phyloP scores from a whole-genome alignment of 2,113 vertebrate genomes.

The Picathartes gymnocephalus region DNA sequence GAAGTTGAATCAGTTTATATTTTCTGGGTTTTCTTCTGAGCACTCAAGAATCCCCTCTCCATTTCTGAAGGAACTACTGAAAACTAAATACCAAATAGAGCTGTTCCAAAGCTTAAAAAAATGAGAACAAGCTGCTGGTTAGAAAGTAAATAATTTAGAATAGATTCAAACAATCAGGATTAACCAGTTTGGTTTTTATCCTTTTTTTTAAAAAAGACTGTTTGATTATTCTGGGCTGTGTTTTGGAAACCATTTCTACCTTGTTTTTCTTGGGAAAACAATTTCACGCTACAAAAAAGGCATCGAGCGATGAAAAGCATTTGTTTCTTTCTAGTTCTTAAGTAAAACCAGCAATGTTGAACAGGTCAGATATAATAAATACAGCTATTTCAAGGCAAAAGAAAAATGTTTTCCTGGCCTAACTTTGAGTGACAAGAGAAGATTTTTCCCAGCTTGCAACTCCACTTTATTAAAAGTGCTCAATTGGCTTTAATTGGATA shows the following conservation, averaged over 20 bases:
- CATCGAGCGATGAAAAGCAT: constrained; percentile 31
- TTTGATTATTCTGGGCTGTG: neutral
- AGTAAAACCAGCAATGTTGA: constrained; percentile 37
- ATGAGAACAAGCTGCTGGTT: constrained; percentile 56
- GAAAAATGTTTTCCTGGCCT: constrained; percentile 45
- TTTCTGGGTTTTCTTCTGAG: neutral
- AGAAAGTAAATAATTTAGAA: constrained; percentile 62
- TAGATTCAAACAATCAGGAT: constrained; percentile 60
- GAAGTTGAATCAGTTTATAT: neutral
- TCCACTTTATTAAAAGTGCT: constrained; percentile 31
- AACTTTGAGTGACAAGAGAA: constrained; percentile 63
- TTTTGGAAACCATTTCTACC: constrained; percentile 34
- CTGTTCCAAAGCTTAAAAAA: neutral
- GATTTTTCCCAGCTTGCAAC: constrained; percentile 57
- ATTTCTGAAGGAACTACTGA: neutral
- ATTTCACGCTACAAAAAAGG: constrained; percentile 33
- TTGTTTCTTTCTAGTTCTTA: constrained; percentile 45
- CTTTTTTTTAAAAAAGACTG: neutral
- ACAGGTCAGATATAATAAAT: constrained; percentile 64
- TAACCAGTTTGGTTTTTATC: neutral
- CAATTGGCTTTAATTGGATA: constrained; percentile 46
- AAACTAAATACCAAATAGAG: neutral
- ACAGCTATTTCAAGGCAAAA: constrained; percentile 55
- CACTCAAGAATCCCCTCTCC: neutral
- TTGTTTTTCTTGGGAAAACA: constrained; percentile 28